Evolutionary conservation across 2,113 vertebrate species (phyloP).

Genomic region (Grus americana): DNA sequence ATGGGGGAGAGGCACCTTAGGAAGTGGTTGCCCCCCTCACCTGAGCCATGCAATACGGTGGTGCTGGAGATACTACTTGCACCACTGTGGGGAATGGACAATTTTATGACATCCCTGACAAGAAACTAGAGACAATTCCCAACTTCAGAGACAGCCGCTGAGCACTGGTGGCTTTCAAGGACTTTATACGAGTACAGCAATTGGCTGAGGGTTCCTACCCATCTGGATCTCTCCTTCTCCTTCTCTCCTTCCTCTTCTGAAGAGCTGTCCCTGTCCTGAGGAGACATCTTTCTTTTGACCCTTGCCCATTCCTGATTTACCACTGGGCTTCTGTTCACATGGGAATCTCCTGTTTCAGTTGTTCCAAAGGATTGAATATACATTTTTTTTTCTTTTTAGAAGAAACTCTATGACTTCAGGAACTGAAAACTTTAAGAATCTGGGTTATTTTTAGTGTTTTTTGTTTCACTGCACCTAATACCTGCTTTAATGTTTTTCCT

Average conservation of each 20-base stretch:
- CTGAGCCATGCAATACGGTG: not conserved
- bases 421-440: not conserved
- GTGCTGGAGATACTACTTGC: slow-evolving; percentile 22
- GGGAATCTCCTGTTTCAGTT: not conserved
- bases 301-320: not conserved
- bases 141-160: not conserved
- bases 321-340: not conserved
- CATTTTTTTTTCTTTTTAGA: not conserved
- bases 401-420: not conserved
- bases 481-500: slow-evolving; percentile 45
- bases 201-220: slow-evolving; percentile 54
- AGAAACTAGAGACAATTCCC: slow-evolving; percentile 49
- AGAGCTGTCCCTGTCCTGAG: not conserved
- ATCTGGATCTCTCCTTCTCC: slow-evolving; percentile 35
- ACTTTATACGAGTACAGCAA: not conserved
- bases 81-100: slow-evolving; percentile 5
- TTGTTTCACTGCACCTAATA: not conserved
- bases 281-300: not conserved
- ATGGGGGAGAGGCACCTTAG: not conserved
- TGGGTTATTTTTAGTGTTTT: not conserved
- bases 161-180: not conserved
- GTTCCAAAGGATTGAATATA: not conserved
- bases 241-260: not conserved
- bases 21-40: not conserved
- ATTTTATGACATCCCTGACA: slow-evolving; percentile 19